Evolutionary conservation across 2,888 invertebrate species (phyloP), one percentile per base, ranked within the genome.

Genomic region (Eristalinus sepulchralis): DNA sequence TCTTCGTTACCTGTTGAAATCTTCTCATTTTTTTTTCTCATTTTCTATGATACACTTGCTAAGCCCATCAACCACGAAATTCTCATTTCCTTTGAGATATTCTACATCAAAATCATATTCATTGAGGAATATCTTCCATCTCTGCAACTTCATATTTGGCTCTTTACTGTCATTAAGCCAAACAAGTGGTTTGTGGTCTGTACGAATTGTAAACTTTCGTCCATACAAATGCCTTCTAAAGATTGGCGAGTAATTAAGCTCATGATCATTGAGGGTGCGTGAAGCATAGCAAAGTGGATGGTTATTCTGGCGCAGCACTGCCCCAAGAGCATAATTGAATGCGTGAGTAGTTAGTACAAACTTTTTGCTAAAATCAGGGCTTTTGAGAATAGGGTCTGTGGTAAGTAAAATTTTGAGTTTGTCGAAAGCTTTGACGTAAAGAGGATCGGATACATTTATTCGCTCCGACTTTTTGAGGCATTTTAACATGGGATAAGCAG

Each of bases 271-370:
- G 0, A 90, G 66, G 0, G 89, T 90, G 59, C 89, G 63, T 17
- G 88, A 89, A 0, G 89, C 89, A 70, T 88, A 91, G 31, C 89
- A 90, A 13, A 90, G 88, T 2, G 90, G 89, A 76, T 88, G 77
- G 17, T 89, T 85, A 13, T 81, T 78, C 24, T 91, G 91, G 2
- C 88, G 88, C 10, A 91, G 68, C 0, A 91, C 88, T 0, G 83
- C 89, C 0, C 89, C 90, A 4, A 90, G 34, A 0, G 89, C 90
- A 33, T 59, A 88, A 11, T 89, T 76, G 10, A 88, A 88, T 0
- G 90, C 90, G 62, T 91, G 90, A 1, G 90, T 90, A 0, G 89
- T 89, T 20, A 91, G 13, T 1, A 81, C 71, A 55, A 91, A 91
- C 1, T 78, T 75, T 88, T 90, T 84, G 2, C 34, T 66, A 11